Conservation (phyloP, 2,888 invertebrate genomes). For the Perdita meconis region DNA sequence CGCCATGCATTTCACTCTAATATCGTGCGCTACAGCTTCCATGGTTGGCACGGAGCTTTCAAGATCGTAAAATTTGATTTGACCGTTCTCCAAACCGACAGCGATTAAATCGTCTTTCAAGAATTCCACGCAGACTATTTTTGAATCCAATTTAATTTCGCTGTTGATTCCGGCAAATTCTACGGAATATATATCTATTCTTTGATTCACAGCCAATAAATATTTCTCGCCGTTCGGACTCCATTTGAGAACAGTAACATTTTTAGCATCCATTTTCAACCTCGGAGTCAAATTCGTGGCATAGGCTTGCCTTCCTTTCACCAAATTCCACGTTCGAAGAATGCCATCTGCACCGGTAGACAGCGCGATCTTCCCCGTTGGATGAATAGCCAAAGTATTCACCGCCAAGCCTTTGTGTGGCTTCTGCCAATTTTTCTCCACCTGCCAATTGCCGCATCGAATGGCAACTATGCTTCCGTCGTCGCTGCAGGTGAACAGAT, state of each 20-base stretch:
- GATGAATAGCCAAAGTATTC: constrained; percentile 92
- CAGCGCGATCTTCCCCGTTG: constrained; percentile 94
- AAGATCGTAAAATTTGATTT: constrained; percentile 87
- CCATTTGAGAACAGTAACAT: constrained; percentile 86
- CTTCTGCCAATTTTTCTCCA: constrained; percentile 92
- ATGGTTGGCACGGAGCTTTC: constrained; percentile 81
- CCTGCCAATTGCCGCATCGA: constrained; percentile 93
- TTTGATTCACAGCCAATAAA: constrained; percentile 89
- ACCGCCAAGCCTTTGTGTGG: constrained; percentile 93
- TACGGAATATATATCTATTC: constrained; percentile 92
- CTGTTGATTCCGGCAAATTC: constrained; percentile 90
- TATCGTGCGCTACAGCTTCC: constrained; percentile 86
- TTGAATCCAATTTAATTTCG: constrained; percentile 88
- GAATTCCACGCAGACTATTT: constrained; percentile 90
- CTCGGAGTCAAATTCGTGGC: constrained; percentile 90
- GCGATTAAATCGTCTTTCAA: constrained; percentile 87
- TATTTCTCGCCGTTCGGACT: constrained; percentile 92
- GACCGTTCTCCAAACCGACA: constrained; percentile 91
- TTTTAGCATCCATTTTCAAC: constrained; percentile 78
- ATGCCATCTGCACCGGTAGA: constrained; percentile 94
- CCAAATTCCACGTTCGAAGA: constrained; percentile 96
- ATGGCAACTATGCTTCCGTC: constrained; percentile 94
- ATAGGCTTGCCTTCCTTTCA: constrained; percentile 96
- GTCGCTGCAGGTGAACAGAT: constrained; percentile 92
- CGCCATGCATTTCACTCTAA: constrained; percentile 89